Percentiles rank a stretch among this genome's conserved stretches.
phyloP scores from a whole-genome alignment of 2,888 invertebrate genomes.

The Ferrisia virgata region DNA sequence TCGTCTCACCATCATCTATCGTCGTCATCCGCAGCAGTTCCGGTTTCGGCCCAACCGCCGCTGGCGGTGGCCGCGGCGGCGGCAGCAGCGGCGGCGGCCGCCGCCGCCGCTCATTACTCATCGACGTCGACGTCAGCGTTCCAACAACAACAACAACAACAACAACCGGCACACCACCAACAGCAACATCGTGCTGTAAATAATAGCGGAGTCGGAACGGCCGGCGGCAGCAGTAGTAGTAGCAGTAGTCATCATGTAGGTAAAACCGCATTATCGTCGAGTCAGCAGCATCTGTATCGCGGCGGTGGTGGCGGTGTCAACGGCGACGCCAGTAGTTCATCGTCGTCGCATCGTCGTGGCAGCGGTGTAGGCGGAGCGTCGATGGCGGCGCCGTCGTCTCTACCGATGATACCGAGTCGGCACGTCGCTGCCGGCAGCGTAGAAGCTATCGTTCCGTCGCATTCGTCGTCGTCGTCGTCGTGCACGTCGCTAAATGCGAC shows the following conservation, averaged over 20 bases:
- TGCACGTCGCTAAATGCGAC: not conserved
- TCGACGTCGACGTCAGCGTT: not conserved
- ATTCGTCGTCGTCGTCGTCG: not conserved
- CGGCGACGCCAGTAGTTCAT: not conserved
- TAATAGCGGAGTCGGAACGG: not conserved
- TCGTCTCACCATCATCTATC: not conserved
- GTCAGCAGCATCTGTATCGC: not conserved
- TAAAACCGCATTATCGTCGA: not conserved
- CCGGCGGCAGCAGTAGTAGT: not conserved
- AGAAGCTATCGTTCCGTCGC: not conserved
- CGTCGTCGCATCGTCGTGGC: not conserved
- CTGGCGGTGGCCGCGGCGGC: not conserved
- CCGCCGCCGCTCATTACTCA: not conserved
- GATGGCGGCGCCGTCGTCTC: constrained; percentile 25
- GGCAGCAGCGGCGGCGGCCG: not conserved
- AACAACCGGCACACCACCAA: not conserved
- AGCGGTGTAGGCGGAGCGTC: not conserved
- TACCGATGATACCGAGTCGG: constrained; percentile 27
- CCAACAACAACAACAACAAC: not conserved
- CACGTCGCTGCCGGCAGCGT: not conserved
- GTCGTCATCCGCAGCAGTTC: not conserved
- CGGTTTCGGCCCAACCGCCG: not conserved
- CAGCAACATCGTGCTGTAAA: not conserved
- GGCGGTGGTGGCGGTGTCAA: not conserved
- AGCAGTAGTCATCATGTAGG: not conserved